Evolutionary conservation across 92 coral and sea anemone species (phyloP).

Genomic region (Hydrozoanthus gracilis): DNA sequence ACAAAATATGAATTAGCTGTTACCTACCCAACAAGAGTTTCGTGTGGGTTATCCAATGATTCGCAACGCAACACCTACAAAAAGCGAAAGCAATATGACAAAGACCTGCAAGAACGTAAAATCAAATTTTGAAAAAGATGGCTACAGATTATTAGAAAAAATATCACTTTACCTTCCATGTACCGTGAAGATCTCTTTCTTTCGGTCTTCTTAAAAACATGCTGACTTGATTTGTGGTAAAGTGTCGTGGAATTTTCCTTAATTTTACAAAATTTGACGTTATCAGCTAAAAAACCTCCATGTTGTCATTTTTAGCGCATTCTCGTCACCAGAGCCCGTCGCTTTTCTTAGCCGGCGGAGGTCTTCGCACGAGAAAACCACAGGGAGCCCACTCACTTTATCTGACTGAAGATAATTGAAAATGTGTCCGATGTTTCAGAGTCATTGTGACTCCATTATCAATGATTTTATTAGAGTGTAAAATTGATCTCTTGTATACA

Average conservation of each 20-base stretch:
- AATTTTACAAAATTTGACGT: background rate
- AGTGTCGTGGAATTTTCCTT: constrained; percentile 19
- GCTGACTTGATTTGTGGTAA: background rate
- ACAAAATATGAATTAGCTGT: background rate
- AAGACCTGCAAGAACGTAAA: background rate
- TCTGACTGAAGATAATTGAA: too few relatives aligned
- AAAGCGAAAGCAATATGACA: background rate
- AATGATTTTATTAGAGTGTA: too few relatives aligned
- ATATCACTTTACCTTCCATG: constrained; percentile 35
- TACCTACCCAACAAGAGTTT: constrained; percentile 41
- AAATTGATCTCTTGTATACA: too few relatives aligned
- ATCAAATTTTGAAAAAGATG: background rate
- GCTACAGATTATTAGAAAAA: background rate
- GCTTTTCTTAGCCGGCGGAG: too few relatives aligned
- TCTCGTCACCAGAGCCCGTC: too few relatives aligned
- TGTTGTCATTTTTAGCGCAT: constrained; percentile 11
- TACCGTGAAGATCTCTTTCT: constrained; percentile 45
- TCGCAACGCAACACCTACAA: constrained; percentile 40
- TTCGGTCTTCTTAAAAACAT: constrained; percentile 27
- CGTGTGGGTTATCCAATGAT: constrained; percentile 25
- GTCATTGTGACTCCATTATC: too few relatives aligned
- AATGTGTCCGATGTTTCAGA: too few relatives aligned
- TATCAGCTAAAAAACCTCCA: constrained; percentile 24
- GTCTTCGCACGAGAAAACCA: too few relatives aligned
- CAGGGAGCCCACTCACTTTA: too few relatives aligned